phyloP scores from a whole-genome alignment of 2,888 invertebrate species.

The Rhogogaster chlorosoma region DNA sequence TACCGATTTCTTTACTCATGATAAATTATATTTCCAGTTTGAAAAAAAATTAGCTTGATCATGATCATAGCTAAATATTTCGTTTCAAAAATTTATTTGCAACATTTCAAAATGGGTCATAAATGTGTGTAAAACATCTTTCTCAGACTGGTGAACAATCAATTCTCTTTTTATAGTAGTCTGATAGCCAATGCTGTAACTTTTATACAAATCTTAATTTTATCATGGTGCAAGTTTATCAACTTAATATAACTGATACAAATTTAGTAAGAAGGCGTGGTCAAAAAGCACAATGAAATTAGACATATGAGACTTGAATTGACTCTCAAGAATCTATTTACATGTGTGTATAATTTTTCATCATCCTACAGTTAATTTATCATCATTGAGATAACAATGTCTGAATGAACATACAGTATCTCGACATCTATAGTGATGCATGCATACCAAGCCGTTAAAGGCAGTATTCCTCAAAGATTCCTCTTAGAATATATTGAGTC shows the following conservation, averaged over 20 bases:
- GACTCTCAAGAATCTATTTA: conserved; percentile 1
- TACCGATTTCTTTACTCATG: not conserved
- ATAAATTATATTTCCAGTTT: not conserved
- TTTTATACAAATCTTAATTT: conserved; percentile 33
- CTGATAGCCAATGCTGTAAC: conserved; percentile 7
- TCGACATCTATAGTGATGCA: not conserved
- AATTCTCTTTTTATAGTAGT: not conserved
- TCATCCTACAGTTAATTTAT: not conserved
- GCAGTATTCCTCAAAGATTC: not conserved
- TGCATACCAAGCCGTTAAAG: not conserved
- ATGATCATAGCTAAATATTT: not conserved
- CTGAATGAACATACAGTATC: not conserved
- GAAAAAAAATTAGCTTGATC: not conserved
- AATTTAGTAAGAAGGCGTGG: not conserved
- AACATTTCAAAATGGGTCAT: not conserved
- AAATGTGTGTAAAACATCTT: not conserved
- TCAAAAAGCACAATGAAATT: conserved; percentile 20
- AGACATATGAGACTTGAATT: not conserved
- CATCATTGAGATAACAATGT: not conserved
- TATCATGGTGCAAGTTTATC: not conserved
- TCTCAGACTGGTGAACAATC: not conserved
- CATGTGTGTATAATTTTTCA: not conserved
- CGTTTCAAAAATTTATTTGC: not conserved
- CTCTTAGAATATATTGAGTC: conserved; percentile 2
- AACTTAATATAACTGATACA: not conserved